These are phyloP conservation scores for Hipparchia sbordonii DNA, from an alignment of 2,888 invertebrate species.

Conservation along the genomic window DNA sequence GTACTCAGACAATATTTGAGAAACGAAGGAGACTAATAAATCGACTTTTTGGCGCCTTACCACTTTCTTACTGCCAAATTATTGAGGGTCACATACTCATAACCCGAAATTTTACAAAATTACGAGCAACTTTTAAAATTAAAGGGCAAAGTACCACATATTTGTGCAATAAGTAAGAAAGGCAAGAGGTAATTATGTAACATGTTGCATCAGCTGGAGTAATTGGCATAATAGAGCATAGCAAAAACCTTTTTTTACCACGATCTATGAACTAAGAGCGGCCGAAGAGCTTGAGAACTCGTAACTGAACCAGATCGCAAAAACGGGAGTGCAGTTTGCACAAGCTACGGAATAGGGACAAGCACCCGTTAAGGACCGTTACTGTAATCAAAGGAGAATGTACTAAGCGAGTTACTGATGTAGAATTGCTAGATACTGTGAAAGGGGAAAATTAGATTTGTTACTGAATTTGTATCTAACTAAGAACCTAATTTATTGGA, in stretches of 20 bases:
- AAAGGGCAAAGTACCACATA: background rate
- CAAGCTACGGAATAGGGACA: conserved; percentile 51
- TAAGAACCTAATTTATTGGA: background rate
- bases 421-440: conserved; percentile 16
- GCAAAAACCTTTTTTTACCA: conserved; percentile 15
- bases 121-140: background rate
- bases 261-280: conserved; percentile 35
- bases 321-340: conserved; percentile 48
- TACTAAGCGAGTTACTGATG: conserved; percentile 47
- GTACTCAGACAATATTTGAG: too few relatives aligned
- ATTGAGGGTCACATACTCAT: background rate
- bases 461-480: background rate
- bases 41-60: too few relatives aligned
- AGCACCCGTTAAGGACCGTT: conserved; percentile 68
- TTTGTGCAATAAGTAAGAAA: background rate
- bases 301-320: conserved; percentile 26
- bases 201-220: background rate
- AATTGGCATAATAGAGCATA: conserved; percentile 7
- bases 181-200: background rate
- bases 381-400: conserved; percentile 50
- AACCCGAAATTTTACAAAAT: background rate
- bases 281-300: conserved; percentile 6
- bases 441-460: background rate
- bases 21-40: too few relatives aligned
- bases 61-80: background rate